phyloP scores from a whole-genome alignment of 2,797 vertebrate species.

The Sebastes iracundus region DNA sequence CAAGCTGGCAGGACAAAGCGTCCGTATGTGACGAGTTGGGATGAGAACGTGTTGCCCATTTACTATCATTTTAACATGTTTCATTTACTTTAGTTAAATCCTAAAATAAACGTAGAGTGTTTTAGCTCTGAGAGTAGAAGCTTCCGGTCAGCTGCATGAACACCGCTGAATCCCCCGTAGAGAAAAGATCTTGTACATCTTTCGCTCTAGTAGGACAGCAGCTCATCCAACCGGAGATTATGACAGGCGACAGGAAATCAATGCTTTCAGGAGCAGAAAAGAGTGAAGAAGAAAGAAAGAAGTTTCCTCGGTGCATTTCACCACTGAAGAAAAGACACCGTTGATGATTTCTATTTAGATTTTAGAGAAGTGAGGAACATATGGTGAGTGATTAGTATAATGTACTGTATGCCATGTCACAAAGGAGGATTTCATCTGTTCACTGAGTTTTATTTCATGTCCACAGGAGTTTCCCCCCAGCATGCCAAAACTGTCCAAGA shows the following conservation, averaged over 20 bases:
- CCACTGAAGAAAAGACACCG: not conserved
- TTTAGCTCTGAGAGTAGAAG: not conserved
- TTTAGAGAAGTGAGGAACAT: not conserved
- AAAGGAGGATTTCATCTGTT: slow-evolving; percentile 44
- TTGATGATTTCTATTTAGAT: not conserved
- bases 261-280: slow-evolving; percentile 44
- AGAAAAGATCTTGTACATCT: slow-evolving; percentile 26
- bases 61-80: not conserved
- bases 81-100: not conserved
- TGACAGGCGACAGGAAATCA: slow-evolving; percentile 62
- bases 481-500: slow-evolving; percentile 51
- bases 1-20: no score
- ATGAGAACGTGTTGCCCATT: not conserved
- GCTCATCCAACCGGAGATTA: slow-evolving; percentile 41
- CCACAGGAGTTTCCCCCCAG: slow-evolving; percentile 9
- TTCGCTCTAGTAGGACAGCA: slow-evolving; percentile 14
- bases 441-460: slow-evolving; percentile 64
- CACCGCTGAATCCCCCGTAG: slow-evolving; percentile 29
- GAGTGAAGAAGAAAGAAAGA: not conserved
- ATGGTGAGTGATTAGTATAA: not conserved
- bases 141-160: slow-evolving; percentile 2
- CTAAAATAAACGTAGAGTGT: not conserved
- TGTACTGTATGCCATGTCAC: not conserved
- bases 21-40: no score
- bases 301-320: slow-evolving; percentile 7